These are phyloP conservation scores for Sinosuthora webbiana DNA, from an alignment of 2,113 vertebrate genomes.

Conservation along the genomic window DNA sequence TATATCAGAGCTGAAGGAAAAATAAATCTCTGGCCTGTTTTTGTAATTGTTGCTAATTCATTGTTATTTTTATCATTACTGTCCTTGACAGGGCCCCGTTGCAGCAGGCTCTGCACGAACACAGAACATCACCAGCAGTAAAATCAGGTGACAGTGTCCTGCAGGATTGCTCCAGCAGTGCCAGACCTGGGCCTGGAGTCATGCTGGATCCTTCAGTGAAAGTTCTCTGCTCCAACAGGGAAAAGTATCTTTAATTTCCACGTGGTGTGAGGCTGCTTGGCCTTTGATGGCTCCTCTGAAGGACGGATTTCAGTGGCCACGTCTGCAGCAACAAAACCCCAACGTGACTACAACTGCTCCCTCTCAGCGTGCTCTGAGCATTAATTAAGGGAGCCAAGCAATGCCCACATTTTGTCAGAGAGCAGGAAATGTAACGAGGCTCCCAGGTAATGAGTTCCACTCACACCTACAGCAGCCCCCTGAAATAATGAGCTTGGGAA, in stretches of 20 bases:
- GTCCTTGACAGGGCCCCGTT: background rate
- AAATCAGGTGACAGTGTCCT: background rate
- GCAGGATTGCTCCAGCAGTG: background rate
- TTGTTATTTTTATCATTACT: background rate
- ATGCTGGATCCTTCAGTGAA: background rate
- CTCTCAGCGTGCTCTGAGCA: background rate
- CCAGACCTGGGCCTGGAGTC: background rate
- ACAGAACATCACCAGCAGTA: background rate
- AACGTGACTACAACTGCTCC: background rate
- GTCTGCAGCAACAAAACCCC: background rate
- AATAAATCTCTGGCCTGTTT: background rate
- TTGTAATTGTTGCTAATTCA: constrained; percentile 11
- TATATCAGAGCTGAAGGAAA: background rate
- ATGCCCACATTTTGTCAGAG: background rate
- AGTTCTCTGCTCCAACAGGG: background rate
- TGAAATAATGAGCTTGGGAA: constrained; percentile 54
- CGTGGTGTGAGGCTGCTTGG: background rate
- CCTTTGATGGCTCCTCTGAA: background rate
- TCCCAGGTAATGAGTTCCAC: constrained; percentile 44
- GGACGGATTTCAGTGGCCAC: background rate
- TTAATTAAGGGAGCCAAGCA: constrained; percentile 38
- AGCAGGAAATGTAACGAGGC: background rate
- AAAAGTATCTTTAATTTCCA: background rate
- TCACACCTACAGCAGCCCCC: background rate
- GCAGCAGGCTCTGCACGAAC: background rate